These are phyloP conservation scores for Peromyscus leucopus DNA, from an alignment of 2,113 vertebrate genomes.

Conservation along the genomic window DNA sequence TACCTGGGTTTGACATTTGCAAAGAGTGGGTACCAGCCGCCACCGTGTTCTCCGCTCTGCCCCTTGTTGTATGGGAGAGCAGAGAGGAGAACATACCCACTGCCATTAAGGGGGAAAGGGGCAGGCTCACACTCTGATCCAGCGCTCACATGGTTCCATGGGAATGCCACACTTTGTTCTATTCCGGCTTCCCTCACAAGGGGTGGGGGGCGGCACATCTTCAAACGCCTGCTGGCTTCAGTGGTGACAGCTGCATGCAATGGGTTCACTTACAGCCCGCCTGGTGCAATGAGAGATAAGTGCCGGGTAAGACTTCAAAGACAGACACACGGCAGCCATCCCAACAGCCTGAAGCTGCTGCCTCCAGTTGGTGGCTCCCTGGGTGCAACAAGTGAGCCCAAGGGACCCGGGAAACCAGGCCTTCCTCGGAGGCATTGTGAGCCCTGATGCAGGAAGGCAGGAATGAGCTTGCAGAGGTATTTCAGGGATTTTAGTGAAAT, in stretches of 20 bases:
- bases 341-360: slow-evolving; percentile 70
- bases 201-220: slow-evolving; percentile 79
- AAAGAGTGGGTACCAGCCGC: not conserved
- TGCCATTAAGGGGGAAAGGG: slow-evolving; percentile 70
- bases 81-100: not conserved
- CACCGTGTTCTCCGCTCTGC: not conserved
- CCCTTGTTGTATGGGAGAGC: not conserved
- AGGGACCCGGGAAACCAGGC: slow-evolving; percentile 62
- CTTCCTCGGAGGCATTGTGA: slow-evolving; percentile 17
- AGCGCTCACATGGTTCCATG: slow-evolving; percentile 80
- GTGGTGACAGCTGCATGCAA: slow-evolving; percentile 87
- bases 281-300: slow-evolving; percentile 86
- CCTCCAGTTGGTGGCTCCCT: slow-evolving; percentile 82
- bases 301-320: slow-evolving; percentile 90
- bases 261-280: slow-evolving; percentile 82
- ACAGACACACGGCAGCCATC: slow-evolving; percentile 74
- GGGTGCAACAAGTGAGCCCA: slow-evolving; percentile 55
- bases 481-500: not conserved
- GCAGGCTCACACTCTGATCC: slow-evolving; percentile 70
- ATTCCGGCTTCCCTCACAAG: slow-evolving; percentile 80
- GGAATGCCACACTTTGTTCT: slow-evolving; percentile 86
- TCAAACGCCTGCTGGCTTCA: slow-evolving; percentile 87
- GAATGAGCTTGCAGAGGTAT: not conserved
- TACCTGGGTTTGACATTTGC: slow-evolving; percentile 1
- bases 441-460: not conserved